Conservation (phyloP, 2,797 vertebrate species). For the Okamejei kenojei region DNA sequence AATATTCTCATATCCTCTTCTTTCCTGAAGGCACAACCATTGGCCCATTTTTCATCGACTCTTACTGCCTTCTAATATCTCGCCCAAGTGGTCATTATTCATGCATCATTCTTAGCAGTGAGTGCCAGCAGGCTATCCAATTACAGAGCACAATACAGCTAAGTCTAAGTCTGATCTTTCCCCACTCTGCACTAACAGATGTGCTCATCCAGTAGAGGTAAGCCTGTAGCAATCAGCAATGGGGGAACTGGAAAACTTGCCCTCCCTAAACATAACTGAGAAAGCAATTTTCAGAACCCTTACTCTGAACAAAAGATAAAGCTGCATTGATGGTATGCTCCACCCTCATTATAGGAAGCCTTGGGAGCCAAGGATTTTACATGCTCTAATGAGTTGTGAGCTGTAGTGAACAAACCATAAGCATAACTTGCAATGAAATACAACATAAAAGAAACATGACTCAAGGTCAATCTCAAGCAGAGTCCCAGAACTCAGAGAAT, state of each 20-base stretch:
- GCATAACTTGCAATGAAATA: constrained; percentile 14
- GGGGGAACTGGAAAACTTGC: constrained; percentile 5
- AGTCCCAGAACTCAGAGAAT: constrained; percentile 24
- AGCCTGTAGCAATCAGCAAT: constrained; percentile 27
- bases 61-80: constrained; percentile 2
- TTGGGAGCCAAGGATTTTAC: constrained; percentile 1
- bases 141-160: constrained; percentile 13
- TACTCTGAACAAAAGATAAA: constrained; percentile 22
- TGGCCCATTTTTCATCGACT: constrained; percentile 3
- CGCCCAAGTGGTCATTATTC: constrained; percentile 16
- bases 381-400: constrained; percentile 31
- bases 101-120: constrained; percentile 19
- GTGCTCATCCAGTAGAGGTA: background rate
- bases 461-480: constrained; percentile 12
- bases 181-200: background rate
- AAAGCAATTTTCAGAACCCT: constrained; percentile 19
- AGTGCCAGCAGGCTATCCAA: constrained; percentile 33
- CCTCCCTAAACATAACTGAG: constrained; percentile 19
- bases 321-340: constrained; percentile 21
- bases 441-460: constrained; percentile 30
- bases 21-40: background rate
- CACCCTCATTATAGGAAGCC: constrained; percentile 31
- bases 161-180: constrained; percentile 8
- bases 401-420: constrained; percentile 25
- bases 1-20: background rate